These are phyloP conservation scores for Siniperca scherzeri DNA, from an alignment of 2,797 vertebrate species.

Conservation along the genomic window DNA sequence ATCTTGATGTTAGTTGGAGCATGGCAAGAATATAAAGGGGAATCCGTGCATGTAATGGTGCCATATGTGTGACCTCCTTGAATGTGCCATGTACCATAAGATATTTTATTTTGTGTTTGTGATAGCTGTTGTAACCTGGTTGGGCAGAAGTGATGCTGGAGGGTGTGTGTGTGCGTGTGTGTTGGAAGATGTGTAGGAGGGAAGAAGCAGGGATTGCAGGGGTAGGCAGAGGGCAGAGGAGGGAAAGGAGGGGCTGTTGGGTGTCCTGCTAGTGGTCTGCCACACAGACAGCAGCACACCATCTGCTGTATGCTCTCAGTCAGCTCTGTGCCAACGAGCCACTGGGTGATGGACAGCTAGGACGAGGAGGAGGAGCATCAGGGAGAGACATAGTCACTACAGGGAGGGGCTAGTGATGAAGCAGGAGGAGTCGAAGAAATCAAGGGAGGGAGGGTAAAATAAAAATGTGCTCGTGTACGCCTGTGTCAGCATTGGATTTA, in stretches of 20 bases:
- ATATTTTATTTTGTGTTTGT: constrained; percentile 62
- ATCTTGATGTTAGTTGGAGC: constrained; percentile 72
- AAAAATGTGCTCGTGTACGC: constrained; percentile 40
- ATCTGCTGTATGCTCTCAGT: constrained; percentile 83
- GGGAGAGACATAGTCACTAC: constrained; percentile 20
- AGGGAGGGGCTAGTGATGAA: constrained; percentile 45
- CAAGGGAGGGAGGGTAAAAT: constrained; percentile 27
- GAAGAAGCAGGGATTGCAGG: constrained; percentile 50
- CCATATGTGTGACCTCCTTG: constrained; percentile 82
- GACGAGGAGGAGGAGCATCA: constrained; percentile 51
- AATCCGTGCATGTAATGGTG: constrained; percentile 82
- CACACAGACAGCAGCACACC: constrained; percentile 81
- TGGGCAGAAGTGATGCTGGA: constrained; percentile 69
- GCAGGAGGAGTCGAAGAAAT: constrained; percentile 40
- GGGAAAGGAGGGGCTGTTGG: constrained; percentile 63
- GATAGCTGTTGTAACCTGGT: constrained; percentile 73
- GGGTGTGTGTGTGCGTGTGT: constrained; percentile 48
- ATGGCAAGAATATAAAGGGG: constrained; percentile 62
- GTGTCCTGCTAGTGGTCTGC: constrained; percentile 82
- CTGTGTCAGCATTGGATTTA: constrained; percentile 45
- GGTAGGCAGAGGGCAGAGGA: constrained; percentile 37
- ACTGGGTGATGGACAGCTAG: constrained; percentile 72
- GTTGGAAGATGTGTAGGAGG: constrained; percentile 57
- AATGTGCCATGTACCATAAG: constrained; percentile 77
- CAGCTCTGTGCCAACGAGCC: constrained; percentile 76